Base-by-base conservation (phyloP, 2,797 vertebrate genomes). In the Cygnus olor region DNA sequence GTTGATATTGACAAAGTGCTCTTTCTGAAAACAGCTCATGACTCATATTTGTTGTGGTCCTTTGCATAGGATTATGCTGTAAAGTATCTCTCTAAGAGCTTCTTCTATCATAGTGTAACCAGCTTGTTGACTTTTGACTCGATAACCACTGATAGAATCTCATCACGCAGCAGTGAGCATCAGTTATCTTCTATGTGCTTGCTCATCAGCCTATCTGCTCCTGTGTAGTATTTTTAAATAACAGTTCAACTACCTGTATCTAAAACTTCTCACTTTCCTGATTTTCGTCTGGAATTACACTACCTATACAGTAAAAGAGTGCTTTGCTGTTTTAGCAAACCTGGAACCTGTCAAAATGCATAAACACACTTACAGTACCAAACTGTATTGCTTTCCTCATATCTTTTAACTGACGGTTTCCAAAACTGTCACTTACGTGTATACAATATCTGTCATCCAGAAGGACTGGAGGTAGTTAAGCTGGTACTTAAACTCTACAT, bases 41-140 rank as follows among this genome's bases (percentile, higher is more conserved):
- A 83, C 78, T 95, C 79, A 13, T 88, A 49, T 97, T 97, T 97
- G 79, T 95, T 76, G 86, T 93, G 74, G 72, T 97, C 84, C 86
- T 97, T 96, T 96, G 96, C 95, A 91, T 97, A 88, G 91, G 93
- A 30, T 97, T 97, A 94, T 87, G 92, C 92, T 95, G 87, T 96
- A 88, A 97, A 97, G 94, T 95, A 90, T 93, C 92, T 92, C 94
- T 83, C 53, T 94, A 96, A 97, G 94, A 95, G 96, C 95, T 96
- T 95, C 95, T 97, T 95, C 95, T 97, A 51, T 96, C 97, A 80
- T 94, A 94, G 77, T 58, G 78, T 92, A 90, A 95, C 89, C 49
- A 72, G 88, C 95, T 97, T 89, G 14, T 97, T 97, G 96, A 95
- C 95, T 97, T 91, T 82, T 89, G 96, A 92, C 92, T 96, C 94